Evolutionary conservation across 2,113 vertebrate genomes (phyloP), one percentile per base, ranked within the genome.

Genomic region (Mugil cephalus): DNA sequence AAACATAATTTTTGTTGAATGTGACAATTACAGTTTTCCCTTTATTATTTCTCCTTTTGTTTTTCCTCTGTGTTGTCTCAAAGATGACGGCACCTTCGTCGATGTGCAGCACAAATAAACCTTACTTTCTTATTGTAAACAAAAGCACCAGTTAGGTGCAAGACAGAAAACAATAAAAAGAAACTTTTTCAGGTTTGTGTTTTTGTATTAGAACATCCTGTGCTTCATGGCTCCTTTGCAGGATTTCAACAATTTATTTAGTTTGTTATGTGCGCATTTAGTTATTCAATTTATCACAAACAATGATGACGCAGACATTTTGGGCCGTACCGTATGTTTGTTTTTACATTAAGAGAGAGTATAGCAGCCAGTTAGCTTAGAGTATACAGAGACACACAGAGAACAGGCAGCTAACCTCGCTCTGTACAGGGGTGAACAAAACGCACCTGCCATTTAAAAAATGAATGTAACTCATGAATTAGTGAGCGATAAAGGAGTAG

Each of bases 101-200:
- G 56, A 71, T 79, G 61, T 36, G 75, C 47, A 8, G 56, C 62
- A 64, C 69, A 79, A 76, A 76, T 82, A 59, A 69, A 81, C 83
- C 61, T 52, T 18, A 43, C 52, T 69, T 62, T 77, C 21, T 10
- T 1, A 4, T 21, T 7, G 39, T 77, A 86, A 86, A 90, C 80
- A 84, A 81, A 84, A 60, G 51, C 24, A 11, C 18, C 3, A 45
- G 67, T 77, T 39, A 43, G 69, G 24, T 47, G 42, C 51, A 73
- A 79, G 69, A 75, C 46, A 13, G 50, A 78, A 60, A 87, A 80
- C 74, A 74, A 84, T 75, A 74, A 88, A 84, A 77, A 21, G 54
- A 47, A 90, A 67, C 56, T 19, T 77, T 74, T 54, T 47, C 53
- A 30, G 5, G 24, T 30, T 2, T 30, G 24, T 30, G 15, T 17